These are phyloP conservation scores for Drosophila leonis DNA, from an alignment of 2,888 invertebrate species.

Conservation along the genomic window DNA sequence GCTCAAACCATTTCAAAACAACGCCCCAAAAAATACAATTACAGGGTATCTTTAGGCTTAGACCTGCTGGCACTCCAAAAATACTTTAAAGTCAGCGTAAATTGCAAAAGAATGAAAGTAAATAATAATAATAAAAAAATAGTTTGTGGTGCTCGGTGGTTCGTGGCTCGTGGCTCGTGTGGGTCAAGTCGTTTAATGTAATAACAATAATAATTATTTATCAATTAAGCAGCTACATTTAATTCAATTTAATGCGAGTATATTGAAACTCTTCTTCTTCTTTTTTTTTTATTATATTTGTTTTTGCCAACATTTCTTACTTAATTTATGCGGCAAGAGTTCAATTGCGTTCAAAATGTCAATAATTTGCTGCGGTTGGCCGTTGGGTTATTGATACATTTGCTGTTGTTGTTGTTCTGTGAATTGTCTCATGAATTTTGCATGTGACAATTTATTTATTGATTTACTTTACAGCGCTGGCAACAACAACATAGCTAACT, in stretches of 20 bases:
- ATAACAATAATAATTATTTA: conserved; percentile 74
- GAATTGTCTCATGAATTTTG: conserved; percentile 73
- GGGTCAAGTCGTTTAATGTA: conserved; percentile 37
- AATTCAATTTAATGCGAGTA: conserved; percentile 57
- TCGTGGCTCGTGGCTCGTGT: not conserved
- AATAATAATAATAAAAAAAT: not conserved
- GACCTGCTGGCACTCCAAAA: not conserved
- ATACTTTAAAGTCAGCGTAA: conserved; percentile 1
- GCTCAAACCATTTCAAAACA: too few relatives aligned
- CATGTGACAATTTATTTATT: conserved; percentile 80
- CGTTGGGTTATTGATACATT: conserved; percentile 48
- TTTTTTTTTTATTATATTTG: conserved; percentile 7
- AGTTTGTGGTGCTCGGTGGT: not conserved
- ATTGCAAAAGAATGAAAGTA: conserved; percentile 5
- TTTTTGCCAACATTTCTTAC: conserved; percentile 8
- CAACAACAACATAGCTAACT: conserved; percentile 40
- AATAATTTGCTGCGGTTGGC: conserved; percentile 65
- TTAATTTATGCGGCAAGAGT: conserved; percentile 75
- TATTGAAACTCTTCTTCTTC: conserved; percentile 14
- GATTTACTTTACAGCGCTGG: conserved; percentile 64
- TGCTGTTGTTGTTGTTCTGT: conserved; percentile 26
- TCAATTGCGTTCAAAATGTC: conserved; percentile 78
- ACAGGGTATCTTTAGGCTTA: not conserved
- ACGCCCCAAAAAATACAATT: not conserved
- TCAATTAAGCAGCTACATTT: conserved; percentile 71